Conservation (phyloP, 2,113 vertebrate genomes). For the Motacilla tschutschensis region DNA sequence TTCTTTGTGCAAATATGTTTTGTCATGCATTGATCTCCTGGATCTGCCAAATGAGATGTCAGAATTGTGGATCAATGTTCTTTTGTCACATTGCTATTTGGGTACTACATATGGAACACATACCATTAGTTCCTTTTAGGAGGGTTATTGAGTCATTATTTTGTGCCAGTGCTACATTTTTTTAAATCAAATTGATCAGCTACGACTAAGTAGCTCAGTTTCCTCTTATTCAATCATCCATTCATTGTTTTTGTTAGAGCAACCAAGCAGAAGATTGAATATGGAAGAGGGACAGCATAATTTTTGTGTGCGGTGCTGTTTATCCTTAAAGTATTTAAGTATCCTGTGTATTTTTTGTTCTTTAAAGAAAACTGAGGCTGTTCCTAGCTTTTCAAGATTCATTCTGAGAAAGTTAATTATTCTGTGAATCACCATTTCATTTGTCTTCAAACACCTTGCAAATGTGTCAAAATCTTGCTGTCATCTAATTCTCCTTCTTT, state of each 20-base stretch:
- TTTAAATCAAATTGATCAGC: neutral
- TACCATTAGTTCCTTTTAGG: neutral
- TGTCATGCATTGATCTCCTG: neutral
- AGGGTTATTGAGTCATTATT: neutral
- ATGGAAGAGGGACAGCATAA: neutral
- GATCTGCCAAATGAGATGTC: neutral
- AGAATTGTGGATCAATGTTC: neutral
- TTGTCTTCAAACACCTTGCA: conserved; percentile 12
- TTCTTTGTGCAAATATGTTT: neutral
- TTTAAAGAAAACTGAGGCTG: neutral
- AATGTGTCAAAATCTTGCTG: neutral
- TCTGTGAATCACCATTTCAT: neutral
- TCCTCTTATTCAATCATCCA: neutral
- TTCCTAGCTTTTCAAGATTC: neutral
- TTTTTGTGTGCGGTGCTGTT: neutral
- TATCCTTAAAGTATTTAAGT: neutral
- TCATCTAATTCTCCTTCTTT: neutral
- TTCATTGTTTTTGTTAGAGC: neutral
- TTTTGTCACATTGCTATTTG: neutral
- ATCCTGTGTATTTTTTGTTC: neutral
- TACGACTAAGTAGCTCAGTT: neutral
- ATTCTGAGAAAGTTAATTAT: neutral
- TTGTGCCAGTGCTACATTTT: neutral
- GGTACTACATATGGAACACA: neutral
- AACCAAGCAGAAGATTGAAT: neutral